Evolutionary conservation across 2,113 vertebrate species (phyloP).

Genomic region (Cariama cristata): DNA sequence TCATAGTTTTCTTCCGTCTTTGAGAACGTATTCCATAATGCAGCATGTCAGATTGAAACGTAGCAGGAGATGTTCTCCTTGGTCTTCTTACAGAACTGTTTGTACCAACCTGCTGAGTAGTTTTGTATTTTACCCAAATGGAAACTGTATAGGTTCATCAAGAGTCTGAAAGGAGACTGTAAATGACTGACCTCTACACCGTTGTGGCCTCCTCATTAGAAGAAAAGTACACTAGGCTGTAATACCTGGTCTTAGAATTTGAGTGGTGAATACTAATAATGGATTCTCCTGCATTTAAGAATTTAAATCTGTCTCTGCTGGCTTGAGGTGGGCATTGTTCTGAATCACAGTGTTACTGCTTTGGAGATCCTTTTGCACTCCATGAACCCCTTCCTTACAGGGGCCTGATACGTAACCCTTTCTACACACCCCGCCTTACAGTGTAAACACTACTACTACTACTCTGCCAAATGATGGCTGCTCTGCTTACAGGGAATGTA

Average conservation of each 20-base stretch:
- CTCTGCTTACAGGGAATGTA: not conserved
- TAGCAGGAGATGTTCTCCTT: not conserved
- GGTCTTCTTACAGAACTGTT: not conserved
- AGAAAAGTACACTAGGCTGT: not conserved
- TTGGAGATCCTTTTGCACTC: not conserved
- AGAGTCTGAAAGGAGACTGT: not conserved
- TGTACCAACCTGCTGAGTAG: not conserved
- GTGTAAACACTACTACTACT: not conserved
- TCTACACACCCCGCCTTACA: not conserved
- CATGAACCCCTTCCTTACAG: not conserved
- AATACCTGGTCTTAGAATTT: not conserved
- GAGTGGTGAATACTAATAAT: not conserved
- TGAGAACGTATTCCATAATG: not conserved
- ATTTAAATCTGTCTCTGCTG: not conserved
- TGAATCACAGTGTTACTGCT: not conserved
- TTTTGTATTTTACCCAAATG: not conserved
- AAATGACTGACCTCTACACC: not conserved
- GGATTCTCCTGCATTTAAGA: not conserved
- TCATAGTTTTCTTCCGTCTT: slow-evolving; percentile 28
- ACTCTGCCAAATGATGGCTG: not conserved
- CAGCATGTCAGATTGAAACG: not conserved
- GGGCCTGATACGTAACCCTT: not conserved
- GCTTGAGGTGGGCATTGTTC: not conserved
- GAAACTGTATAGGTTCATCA: not conserved
- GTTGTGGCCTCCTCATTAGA: not conserved